Conservation (phyloP, 2,113 vertebrate genomes). For the Daboia siamensis region DNA sequence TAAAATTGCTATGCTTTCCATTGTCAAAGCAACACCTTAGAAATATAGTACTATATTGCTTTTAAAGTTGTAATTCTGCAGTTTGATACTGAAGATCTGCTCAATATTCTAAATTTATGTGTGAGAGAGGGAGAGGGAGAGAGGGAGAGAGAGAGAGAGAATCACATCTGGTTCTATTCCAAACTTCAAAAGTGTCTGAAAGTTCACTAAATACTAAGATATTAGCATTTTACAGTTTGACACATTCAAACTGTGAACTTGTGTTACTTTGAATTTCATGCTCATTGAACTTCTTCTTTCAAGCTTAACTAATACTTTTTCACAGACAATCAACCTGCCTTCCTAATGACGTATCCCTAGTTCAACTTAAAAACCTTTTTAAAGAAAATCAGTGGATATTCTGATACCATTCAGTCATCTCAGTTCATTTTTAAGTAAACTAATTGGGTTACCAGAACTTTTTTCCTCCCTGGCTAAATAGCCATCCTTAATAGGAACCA, state of each 20-base stretch:
- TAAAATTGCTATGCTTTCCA: neutral
- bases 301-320: conserved; percentile 44
- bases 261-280: conserved; percentile 32
- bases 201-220: neutral
- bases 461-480: neutral
- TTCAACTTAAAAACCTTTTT: conserved; percentile 34
- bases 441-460: neutral
- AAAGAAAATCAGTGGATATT: conserved; percentile 2
- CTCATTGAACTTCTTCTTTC: conserved; percentile 37
- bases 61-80: neutral
- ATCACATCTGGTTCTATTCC: neutral
- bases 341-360: conserved; percentile 23
- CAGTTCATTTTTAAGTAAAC: conserved; percentile 22
- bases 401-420: conserved; percentile 5
- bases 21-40: neutral
- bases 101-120: neutral
- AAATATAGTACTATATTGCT: neutral
- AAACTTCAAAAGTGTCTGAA: neutral
- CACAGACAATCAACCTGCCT: conserved; percentile 40
- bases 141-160: neutral
- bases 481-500: neutral
- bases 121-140: too few species aligned
- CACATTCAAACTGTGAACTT: conserved; percentile 13
- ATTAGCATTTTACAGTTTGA: neutral
- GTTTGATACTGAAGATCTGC: neutral